These are phyloP conservation scores for Malacosoma neustria DNA, from an alignment of 2,888 invertebrate species.

Conservation along the genomic window DNA sequence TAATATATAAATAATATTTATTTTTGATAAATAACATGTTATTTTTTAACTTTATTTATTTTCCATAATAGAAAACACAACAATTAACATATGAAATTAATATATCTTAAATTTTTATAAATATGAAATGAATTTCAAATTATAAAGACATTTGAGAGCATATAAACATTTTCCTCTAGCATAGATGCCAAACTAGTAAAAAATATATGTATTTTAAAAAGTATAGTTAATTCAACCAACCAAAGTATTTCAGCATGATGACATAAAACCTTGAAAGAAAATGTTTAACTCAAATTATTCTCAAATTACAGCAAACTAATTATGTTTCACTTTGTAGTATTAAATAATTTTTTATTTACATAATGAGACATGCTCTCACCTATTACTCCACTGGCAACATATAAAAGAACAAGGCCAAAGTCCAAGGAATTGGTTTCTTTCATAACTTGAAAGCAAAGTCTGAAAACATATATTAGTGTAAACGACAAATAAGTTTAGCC, in stretches of 20 bases:
- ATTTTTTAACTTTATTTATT: too few species aligned
- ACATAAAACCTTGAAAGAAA: background rate
- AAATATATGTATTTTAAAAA: too few species aligned
- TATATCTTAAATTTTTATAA: too few species aligned
- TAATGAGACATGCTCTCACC: constrained; percentile 49
- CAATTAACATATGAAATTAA: too few species aligned
- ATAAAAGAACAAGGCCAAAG: constrained; percentile 61
- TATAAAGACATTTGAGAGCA: too few species aligned
- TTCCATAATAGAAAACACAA: too few species aligned
- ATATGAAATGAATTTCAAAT: too few species aligned
- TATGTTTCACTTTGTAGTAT: background rate
- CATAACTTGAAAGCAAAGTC: constrained; percentile 55
- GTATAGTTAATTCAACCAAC: too few species aligned
- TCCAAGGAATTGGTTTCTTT: constrained; percentile 54
- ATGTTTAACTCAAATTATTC: background rate
- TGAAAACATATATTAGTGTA: constrained; percentile 25
- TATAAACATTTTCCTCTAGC: too few species aligned
- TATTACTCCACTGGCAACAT: constrained; percentile 57
- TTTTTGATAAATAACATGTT: too few species aligned
- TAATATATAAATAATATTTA: too few species aligned
- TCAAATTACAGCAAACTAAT: background rate
- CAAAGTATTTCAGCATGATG: background rate
- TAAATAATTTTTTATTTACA: constrained; percentile 17
- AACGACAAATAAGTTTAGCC: background rate
- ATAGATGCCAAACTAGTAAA: too few species aligned